These are phyloP conservation scores for Scaptomyza polygonia DNA, from an alignment of 2,888 invertebrate species.

Conservation along the genomic window DNA sequence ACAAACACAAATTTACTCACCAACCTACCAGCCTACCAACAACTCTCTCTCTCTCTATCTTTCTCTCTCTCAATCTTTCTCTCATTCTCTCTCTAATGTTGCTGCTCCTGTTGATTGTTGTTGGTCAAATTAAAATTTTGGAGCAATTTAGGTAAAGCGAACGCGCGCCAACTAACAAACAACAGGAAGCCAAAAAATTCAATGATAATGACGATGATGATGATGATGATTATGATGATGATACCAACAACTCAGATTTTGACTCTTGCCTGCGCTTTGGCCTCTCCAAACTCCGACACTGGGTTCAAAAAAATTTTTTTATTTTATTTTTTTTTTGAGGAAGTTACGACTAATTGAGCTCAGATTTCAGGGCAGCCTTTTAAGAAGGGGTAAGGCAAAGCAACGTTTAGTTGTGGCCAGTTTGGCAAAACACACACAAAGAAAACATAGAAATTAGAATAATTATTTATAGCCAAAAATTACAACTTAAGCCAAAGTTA, in stretches of 20 bases:
- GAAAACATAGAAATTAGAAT: background rate
- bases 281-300: background rate
- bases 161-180: slow-evolving; percentile 14
- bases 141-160: slow-evolving; percentile 24
- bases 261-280: slow-evolving; percentile 6
- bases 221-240: background rate
- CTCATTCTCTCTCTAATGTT: background rate
- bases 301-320: background rate
- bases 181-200: slow-evolving; percentile 40
- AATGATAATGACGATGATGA: slow-evolving; percentile 3
- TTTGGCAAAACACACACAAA: background rate
- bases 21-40: slow-evolving; percentile 31
- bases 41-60: background rate
- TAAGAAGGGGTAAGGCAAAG: background rate
- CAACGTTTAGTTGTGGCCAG: background rate
- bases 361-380: slow-evolving; percentile 52
- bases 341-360: slow-evolving; percentile 63
- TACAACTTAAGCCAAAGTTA: no score
- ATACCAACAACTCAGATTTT: slow-evolving; percentile 5
- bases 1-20: slow-evolving; percentile 28
- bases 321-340: background rate
- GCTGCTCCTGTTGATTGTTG: slow-evolving; percentile 24
- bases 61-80: slow-evolving; percentile 4
- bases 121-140: slow-evolving; percentile 58
- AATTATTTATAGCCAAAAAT: background rate